These are phyloP conservation scores for Chamaetylas fuelleborni DNA, from an alignment of 2,113 vertebrate genomes.

Conservation along the genomic window DNA sequence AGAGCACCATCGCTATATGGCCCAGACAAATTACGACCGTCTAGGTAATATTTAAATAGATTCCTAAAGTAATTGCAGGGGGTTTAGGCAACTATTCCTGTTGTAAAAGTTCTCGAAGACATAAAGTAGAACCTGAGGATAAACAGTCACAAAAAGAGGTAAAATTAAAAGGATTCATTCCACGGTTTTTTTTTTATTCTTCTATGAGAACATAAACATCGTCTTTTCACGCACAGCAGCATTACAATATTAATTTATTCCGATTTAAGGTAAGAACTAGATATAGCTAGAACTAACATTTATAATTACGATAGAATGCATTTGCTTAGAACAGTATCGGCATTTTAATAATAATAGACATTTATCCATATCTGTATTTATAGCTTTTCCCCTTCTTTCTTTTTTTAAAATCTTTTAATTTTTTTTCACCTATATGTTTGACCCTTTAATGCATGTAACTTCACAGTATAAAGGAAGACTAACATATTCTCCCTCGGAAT, in stretches of 20 bases:
- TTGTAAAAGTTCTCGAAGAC: conserved; percentile 83
- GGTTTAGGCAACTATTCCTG: conserved; percentile 77
- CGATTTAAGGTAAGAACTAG: conserved; percentile 78
- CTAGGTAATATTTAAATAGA: conserved; percentile 92
- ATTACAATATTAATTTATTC: conserved; percentile 85
- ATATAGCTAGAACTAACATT: conserved; percentile 82
- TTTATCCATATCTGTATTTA: conserved; percentile 85
- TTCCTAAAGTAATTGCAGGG: conserved; percentile 85
- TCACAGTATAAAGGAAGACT: conserved; percentile 82
- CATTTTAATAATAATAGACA: conserved; percentile 84
- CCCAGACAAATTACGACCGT: conserved; percentile 87
- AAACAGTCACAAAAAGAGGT: conserved; percentile 79
- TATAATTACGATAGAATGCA: conserved; percentile 82
- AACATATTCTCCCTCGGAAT: conserved; percentile 64
- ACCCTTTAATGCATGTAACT: conserved; percentile 77
- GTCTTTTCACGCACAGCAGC: conserved; percentile 81
- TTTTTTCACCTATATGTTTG: conserved; percentile 73
- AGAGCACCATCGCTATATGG: conserved; percentile 84
- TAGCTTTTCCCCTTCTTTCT: conserved; percentile 58
- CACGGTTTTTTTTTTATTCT: conserved; percentile 76
- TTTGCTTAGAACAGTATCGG: conserved; percentile 79
- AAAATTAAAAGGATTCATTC: conserved; percentile 80
- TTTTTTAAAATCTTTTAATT: neutral
- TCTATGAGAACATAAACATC: conserved; percentile 83
- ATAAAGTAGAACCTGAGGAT: conserved; percentile 81